These are phyloP conservation scores for Drosophila meridiana DNA, from an alignment of 2,888 invertebrate genomes.

Conservation along the genomic window DNA sequence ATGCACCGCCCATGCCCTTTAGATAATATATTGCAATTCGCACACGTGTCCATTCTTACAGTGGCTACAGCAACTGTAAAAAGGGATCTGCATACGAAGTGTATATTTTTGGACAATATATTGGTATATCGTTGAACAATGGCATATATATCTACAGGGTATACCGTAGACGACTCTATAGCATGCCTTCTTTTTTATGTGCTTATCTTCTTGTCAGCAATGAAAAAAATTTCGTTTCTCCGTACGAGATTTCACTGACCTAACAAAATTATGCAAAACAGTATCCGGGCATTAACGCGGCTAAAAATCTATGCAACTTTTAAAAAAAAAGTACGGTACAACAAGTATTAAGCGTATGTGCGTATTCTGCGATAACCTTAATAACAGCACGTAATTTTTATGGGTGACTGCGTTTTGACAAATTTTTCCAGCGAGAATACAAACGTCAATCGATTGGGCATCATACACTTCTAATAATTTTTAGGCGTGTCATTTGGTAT, in stretches of 20 bases:
- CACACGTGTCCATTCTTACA: too few relatives aligned
- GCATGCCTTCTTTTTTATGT: not conserved
- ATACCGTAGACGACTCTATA: not conserved
- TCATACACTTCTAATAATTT: conserved; percentile 50
- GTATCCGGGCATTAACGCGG: conserved; percentile 32
- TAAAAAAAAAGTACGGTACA: not conserved
- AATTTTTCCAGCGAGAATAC: conserved; percentile 23
- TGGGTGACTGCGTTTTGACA: conserved; percentile 7
- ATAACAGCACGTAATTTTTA: conserved; percentile 31
- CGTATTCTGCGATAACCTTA: conserved; percentile 18
- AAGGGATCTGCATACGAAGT: too few relatives aligned
- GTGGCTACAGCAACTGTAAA: too few relatives aligned
- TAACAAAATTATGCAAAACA: conserved; percentile 42
- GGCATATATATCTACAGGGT: not conserved
- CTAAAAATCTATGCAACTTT: not conserved
- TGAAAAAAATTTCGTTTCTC: conserved; percentile 8
- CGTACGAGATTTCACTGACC: conserved; percentile 1
- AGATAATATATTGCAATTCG: too few relatives aligned
- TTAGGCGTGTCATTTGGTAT: conserved; percentile 10
- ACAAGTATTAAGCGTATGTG: conserved; percentile 6
- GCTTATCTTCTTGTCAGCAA: conserved; percentile 13
- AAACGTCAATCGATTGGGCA: conserved; percentile 36
- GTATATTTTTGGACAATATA: not conserved
- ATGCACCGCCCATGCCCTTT: too few relatives aligned
- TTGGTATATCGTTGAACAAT: not conserved